Percentiles rank a stretch among this genome's conserved stretches.
These are phyloP conservation scores for Phymorhynchus buccinoides DNA, from an alignment of 1,140 invertebrate genomes.

Conservation along the genomic window DNA sequence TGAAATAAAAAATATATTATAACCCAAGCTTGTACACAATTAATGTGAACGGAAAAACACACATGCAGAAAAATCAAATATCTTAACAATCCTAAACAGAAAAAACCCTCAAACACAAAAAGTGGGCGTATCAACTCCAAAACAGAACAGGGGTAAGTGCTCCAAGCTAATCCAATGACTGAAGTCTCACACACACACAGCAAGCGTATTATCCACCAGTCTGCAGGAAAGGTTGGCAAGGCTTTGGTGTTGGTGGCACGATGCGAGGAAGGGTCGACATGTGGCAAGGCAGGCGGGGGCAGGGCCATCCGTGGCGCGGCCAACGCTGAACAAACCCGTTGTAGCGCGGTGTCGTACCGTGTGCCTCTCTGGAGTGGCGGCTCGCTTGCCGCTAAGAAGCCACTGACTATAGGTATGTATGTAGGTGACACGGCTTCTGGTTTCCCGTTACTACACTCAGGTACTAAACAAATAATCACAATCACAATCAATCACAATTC, in stretches of 20 bases:
- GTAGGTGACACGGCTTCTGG: not conserved
- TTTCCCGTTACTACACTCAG: too few relatives aligned
- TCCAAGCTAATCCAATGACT: not conserved
- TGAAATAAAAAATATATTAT: too few relatives aligned
- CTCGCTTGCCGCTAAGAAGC: not conserved
- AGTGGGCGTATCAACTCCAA: not conserved
- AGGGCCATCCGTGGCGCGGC: not conserved
- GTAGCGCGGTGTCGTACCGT: too few relatives aligned
- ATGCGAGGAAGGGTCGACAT: not conserved
- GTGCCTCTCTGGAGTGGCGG: not conserved
- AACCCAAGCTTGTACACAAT: too few relatives aligned
- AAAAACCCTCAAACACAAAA: not conserved
- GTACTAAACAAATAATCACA: too few relatives aligned
- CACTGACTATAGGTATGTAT: too few relatives aligned
- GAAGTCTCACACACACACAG: slow-evolving; percentile 2
- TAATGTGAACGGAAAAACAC: too few relatives aligned
- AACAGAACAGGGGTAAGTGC: not conserved
- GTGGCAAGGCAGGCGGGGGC: not conserved
- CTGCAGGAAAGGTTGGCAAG: not conserved
- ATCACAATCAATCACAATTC: too few relatives aligned
- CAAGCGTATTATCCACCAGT: not conserved
- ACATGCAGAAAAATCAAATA: too few relatives aligned
- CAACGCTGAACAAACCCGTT: too few relatives aligned
- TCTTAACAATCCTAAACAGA: too few relatives aligned
- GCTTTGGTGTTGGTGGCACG: not conserved